Conservation (phyloP, 2,888 invertebrate genomes). For the Trichogramma dendrolimi region DNA sequence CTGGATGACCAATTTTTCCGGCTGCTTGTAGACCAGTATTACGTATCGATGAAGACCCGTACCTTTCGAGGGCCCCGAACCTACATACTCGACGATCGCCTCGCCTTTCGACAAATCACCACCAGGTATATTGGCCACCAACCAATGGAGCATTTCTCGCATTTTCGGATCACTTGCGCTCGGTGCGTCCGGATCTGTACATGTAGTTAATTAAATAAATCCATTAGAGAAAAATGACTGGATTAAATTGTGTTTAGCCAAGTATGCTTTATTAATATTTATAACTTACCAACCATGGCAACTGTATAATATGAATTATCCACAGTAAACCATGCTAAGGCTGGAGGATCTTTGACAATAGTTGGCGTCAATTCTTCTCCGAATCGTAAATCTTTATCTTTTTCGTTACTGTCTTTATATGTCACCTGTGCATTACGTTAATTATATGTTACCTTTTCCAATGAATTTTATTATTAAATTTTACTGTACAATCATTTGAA, state of each 20-base stretch:
- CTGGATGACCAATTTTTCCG: slow-evolving; percentile 46
- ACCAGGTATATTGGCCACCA: slow-evolving; percentile 49
- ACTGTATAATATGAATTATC: slow-evolving; percentile 19
- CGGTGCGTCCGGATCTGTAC: slow-evolving; percentile 46
- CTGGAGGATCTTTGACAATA: slow-evolving; percentile 41
- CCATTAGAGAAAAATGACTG: neutral
- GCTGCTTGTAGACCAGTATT: slow-evolving; percentile 48
- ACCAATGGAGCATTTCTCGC: slow-evolving; percentile 49
- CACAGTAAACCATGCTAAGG: slow-evolving; percentile 15
- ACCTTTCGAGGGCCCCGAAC: slow-evolving; percentile 45
- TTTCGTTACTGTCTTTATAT: slow-evolving; percentile 20
- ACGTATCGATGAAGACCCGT: slow-evolving; percentile 47
- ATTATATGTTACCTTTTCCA: neutral
- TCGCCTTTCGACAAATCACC: slow-evolving; percentile 47
- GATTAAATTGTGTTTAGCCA: neutral
- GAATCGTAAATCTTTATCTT: slow-evolving; percentile 23
- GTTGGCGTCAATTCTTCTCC: slow-evolving; percentile 47
- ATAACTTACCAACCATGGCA: slow-evolving; percentile 23
- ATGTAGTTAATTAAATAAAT: neutral
- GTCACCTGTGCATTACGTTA: slow-evolving; percentile 11
- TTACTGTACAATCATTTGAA: neutral
- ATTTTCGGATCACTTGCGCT: slow-evolving; percentile 39
- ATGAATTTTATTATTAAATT: neutral
- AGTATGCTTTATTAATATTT: neutral
- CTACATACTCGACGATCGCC: slow-evolving; percentile 46